phyloP scores from a whole-genome alignment of 1,140 invertebrate species.

The Drosophila seguyi region DNA sequence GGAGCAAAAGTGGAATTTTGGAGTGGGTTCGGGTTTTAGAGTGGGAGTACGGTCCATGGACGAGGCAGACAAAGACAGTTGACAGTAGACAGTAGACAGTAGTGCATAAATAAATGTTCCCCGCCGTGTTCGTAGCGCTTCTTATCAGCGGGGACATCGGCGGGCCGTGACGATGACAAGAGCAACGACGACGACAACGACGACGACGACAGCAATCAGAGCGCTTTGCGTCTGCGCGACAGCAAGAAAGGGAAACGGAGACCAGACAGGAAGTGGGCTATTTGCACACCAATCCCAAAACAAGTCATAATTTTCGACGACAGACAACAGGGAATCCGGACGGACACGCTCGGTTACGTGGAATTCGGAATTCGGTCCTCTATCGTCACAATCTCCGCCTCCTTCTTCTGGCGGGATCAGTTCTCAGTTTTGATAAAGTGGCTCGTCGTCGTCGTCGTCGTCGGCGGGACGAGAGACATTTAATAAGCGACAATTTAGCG shows the following conservation, averaged over 20 bases:
- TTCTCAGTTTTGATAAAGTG: slow-evolving; percentile 53
- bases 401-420: slow-evolving; percentile 1
- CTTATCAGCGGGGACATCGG: slow-evolving; percentile 72
- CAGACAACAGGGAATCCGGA: slow-evolving; percentile 40
- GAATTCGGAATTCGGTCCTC: slow-evolving; percentile 54
- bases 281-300: slow-evolving; percentile 76
- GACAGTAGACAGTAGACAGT: slow-evolving; percentile 30
- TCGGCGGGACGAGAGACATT: slow-evolving; percentile 45
- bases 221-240: slow-evolving; percentile 57
- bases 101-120: slow-evolving; percentile 45
- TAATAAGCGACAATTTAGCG: slow-evolving; percentile 83
- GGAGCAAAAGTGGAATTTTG: slow-evolving; percentile 3
- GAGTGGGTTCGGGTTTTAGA: background rate
- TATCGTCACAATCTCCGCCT: slow-evolving; percentile 5
- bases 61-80: slow-evolving; percentile 18
- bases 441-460: slow-evolving; percentile 30
- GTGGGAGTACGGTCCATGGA: slow-evolving; percentile 1
- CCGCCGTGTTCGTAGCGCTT: slow-evolving; percentile 4
- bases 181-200: background rate
- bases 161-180: slow-evolving; percentile 74
- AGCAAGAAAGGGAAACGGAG: slow-evolving; percentile 4
- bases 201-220: slow-evolving; percentile 59
- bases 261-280: slow-evolving; percentile 75
- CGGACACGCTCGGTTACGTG: slow-evolving; percentile 58
- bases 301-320: slow-evolving; percentile 83